Evolutionary conservation across 2,113 vertebrate genomes (phyloP).

Genomic region (Shinisaurus crocodilurus): DNA sequence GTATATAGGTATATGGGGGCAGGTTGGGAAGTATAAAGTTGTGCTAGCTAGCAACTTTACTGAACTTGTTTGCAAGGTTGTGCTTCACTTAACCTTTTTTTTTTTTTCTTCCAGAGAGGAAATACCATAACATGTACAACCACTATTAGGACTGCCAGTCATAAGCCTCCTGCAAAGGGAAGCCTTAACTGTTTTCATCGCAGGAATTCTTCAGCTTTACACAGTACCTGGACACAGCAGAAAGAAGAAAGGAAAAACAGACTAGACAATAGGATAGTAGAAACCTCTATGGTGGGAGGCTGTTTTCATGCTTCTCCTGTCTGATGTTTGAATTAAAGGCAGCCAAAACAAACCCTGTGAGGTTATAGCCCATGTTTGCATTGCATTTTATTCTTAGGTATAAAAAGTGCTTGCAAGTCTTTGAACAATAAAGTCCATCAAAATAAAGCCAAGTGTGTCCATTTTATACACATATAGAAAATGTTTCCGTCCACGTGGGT

Average conservation of each 20-base stretch:
- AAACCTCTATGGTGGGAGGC: background rate
- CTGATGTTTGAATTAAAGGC: background rate
- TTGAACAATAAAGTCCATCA: conserved; percentile 11
- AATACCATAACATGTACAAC: conserved; percentile 18
- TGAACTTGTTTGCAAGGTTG: background rate
- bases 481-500: background rate
- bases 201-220: background rate
- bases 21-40: too few relatives aligned
- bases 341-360: background rate
- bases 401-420: background rate
- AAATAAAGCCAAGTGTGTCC: background rate
- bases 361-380: too few relatives aligned
- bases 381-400: background rate
- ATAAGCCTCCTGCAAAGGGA: background rate
- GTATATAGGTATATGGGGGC: background rate
- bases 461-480: background rate
- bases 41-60: background rate
- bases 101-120: conserved; percentile 45
- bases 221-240: background rate
- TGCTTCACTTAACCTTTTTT: background rate
- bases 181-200: background rate
- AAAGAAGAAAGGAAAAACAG: background rate
- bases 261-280: background rate
- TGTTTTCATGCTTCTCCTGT: background rate
- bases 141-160: conserved; percentile 34